Evolutionary conservation across 1,140 invertebrate species (phyloP).

Genomic region (Caenorhabditis inopinata): DNA sequence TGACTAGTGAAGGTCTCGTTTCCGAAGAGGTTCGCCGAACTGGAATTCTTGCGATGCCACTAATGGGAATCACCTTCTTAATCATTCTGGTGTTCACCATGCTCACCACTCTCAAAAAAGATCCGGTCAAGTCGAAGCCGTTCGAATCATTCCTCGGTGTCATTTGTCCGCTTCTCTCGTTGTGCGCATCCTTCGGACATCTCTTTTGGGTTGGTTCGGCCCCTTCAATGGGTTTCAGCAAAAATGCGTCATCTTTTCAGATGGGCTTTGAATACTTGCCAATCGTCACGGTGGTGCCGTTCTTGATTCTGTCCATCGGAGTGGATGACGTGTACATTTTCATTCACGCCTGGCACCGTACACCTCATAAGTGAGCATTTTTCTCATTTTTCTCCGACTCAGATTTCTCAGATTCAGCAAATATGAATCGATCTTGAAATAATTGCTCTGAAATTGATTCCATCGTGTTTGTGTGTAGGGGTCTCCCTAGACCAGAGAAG

Average conservation of each 20-base stretch:
- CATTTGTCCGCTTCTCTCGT: constrained; percentile 60
- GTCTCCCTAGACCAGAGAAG: no score
- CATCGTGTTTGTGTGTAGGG: no score
- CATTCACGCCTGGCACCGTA: constrained; percentile 60
- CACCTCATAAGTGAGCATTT: constrained; percentile 46
- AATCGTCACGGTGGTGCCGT: constrained; percentile 64
- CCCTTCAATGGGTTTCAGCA: no score
- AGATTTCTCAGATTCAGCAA: not conserved
- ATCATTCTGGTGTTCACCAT: constrained; percentile 60
- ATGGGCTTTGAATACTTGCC: constrained; percentile 63
- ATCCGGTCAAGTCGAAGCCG: constrained; percentile 61
- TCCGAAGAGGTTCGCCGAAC: constrained; percentile 64
- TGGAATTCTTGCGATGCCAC: constrained; percentile 59
- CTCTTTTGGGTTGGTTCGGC: constrained; percentile 60
- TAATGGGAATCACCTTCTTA: constrained; percentile 58
- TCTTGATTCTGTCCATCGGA: constrained; percentile 63
- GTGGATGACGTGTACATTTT: constrained; percentile 67
- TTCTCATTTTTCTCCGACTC: not conserved
- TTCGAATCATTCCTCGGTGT: constrained; percentile 63
- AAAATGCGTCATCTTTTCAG: no score
- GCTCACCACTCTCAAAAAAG: constrained; percentile 58
- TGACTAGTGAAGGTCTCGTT: constrained; percentile 62
- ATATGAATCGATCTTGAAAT: no score
- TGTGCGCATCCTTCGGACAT: constrained; percentile 59
- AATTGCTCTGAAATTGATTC: no score